Evolutionary conservation across 2,888 invertebrate genomes (phyloP), one percentile per base, ranked within the genome.

Genomic region (Brenthis hecate): DNA sequence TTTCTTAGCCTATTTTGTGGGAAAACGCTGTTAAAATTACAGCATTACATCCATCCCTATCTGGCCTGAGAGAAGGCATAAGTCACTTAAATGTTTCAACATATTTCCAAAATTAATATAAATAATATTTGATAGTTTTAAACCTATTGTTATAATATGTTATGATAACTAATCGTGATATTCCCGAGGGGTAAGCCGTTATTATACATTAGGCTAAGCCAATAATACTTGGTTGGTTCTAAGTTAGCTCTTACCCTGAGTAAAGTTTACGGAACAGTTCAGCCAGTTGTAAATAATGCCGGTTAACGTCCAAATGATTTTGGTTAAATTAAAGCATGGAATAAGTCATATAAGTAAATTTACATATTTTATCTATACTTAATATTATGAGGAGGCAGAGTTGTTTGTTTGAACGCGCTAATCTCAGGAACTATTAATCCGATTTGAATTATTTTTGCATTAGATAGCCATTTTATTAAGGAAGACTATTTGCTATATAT

Each of bases 141-240:
- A 28, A 51, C 56, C 14, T 61, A n/a, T 43, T 23, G 13, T 19
- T 50, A 28, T 28, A 23, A 23, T 28, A 28, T 16, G 58, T 50
- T 56, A 62, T 61, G 36, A 51, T 67, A 62, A 13, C 60, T 56
- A 13, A 56, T 56, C 23, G 6, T 57, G 63, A 68, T 63, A 62
- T 57, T 56, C 68, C 63, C 53, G 53, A 68, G 53, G 68, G 63
- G 56, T 68, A 50, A 63, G 57, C 57, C 63, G 63, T 68, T 68
- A 68, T 63, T 68, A 63, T 57, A 36, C 47, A 63, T 68, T 68
- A 68, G 16, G 62, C 62, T 68, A 62, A 68, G 68, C 68, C 53
- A 68, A 68, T 68, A 68, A 68, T 68, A 68, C 63, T 68, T 63
- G 63, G 68, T 56, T 63, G 57, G 57, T 68, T 62, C 68, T 63